phyloP scores from a whole-genome alignment of 2,888 invertebrate species.

The Meiosimyza platycephala region DNA sequence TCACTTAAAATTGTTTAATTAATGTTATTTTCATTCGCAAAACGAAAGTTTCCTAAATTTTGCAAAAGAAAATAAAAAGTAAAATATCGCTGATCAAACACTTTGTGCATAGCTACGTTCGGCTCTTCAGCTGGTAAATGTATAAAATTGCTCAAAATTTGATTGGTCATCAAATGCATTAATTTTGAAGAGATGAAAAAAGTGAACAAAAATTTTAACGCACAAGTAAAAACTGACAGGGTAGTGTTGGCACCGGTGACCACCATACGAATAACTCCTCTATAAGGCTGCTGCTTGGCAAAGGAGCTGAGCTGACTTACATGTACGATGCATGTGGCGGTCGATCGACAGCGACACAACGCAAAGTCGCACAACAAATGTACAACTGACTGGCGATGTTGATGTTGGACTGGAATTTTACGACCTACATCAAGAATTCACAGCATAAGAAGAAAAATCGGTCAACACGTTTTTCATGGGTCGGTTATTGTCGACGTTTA shows the following conservation, averaged over 20 bases:
- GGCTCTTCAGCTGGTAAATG: neutral
- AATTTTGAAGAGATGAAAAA: neutral
- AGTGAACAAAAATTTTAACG: neutral
- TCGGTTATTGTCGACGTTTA: neutral
- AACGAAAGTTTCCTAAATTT: too few relatives aligned
- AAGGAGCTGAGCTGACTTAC: neutral
- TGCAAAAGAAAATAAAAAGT: too few relatives aligned
- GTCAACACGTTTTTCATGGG: constrained; percentile 29
- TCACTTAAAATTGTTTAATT: too few relatives aligned
- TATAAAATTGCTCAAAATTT: constrained; percentile 14
- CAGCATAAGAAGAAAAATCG: constrained; percentile 24
- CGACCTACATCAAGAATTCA: constrained; percentile 37
- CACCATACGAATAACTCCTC: neutral
- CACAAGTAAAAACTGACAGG: constrained; percentile 6
- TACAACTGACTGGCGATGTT: neutral
- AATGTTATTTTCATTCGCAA: too few relatives aligned
- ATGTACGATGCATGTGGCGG: neutral
- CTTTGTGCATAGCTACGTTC: too few relatives aligned
- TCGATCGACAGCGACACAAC: constrained; percentile 9
- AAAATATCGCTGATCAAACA: too few relatives aligned
- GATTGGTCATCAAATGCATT: constrained; percentile 31
- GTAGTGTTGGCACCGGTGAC: neutral
- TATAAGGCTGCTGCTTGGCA: neutral
- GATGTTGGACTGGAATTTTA: constrained; percentile 18
- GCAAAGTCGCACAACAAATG: neutral